phyloP scores from a whole-genome alignment of 2,888 invertebrate species.

The Ormyrus rosae region DNA sequence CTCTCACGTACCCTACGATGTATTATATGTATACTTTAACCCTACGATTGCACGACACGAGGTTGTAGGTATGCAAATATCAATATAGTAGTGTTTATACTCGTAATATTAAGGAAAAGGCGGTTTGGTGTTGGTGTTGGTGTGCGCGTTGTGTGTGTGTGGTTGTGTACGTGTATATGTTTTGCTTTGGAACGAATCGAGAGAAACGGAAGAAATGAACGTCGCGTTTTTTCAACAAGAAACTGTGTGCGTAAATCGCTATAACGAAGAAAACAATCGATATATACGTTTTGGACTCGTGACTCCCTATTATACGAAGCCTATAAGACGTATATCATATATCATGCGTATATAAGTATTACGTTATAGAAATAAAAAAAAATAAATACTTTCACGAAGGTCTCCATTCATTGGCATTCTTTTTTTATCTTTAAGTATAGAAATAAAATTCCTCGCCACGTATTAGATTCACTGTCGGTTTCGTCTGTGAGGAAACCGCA shows the following conservation, averaged over 20 bases:
- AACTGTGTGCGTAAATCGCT: slow-evolving; percentile 44
- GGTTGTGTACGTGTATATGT: background rate
- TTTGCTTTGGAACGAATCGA: slow-evolving; percentile 31
- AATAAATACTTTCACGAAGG: slow-evolving; percentile 59
- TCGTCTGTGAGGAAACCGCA: slow-evolving; percentile 51
- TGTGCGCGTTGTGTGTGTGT: slow-evolving; percentile 7
- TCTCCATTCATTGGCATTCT: slow-evolving; percentile 48
- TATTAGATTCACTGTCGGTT: slow-evolving; percentile 36
- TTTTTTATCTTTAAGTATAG: slow-evolving; percentile 51
- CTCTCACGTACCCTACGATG: slow-evolving; percentile 35
- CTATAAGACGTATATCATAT: slow-evolving; percentile 36
- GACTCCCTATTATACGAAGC: slow-evolving; percentile 9
- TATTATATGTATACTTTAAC: slow-evolving; percentile 59
- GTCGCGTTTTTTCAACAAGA: slow-evolving; percentile 8
- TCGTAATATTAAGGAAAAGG: slow-evolving; percentile 8
- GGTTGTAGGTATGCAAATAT: slow-evolving; percentile 58
- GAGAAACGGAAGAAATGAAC: slow-evolving; percentile 42
- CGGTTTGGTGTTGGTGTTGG: slow-evolving; percentile 2
- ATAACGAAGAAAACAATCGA: slow-evolving; percentile 32
- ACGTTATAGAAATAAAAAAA: slow-evolving; percentile 50
- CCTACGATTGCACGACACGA: slow-evolving; percentile 69
- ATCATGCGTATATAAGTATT: slow-evolving; percentile 45
- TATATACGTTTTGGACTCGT: slow-evolving; percentile 36
- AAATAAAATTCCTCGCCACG: slow-evolving; percentile 53
- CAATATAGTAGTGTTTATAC: slow-evolving; percentile 30